phyloP scores from a whole-genome alignment of 1,140 invertebrate species.

The Ectropis grisescens region DNA sequence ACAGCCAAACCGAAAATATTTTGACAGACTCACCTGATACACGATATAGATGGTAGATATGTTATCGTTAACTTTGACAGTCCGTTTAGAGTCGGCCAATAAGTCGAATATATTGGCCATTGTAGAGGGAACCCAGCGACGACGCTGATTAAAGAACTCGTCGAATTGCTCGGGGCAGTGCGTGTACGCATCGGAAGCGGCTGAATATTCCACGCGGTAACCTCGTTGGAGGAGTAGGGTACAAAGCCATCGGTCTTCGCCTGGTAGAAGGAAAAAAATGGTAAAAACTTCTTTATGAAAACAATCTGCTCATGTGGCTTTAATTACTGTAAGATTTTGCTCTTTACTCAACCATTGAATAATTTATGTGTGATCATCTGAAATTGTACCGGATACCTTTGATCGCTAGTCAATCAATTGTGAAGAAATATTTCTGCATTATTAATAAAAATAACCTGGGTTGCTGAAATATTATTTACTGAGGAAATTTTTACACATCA shows the following conservation, averaged over 20 bases:
- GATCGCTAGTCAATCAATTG: no score
- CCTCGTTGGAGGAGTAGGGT: slow-evolving; percentile 94
- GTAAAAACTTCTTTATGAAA: no score
- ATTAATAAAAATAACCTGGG: no score
- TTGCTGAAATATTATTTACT: no score
- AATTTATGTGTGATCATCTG: no score
- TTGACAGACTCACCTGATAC: slow-evolving; percentile 93
- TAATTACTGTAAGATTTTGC: no score
- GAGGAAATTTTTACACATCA: no score
- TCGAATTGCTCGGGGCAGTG: slow-evolving; percentile 96
- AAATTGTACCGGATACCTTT: no score
- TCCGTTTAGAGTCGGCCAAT: slow-evolving; percentile 88
- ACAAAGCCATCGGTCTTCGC: slow-evolving; percentile 96
- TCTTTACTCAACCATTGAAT: no score
- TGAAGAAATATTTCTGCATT: no score
- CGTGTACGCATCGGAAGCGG: slow-evolving; percentile 97
- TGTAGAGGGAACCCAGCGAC: slow-evolving; percentile 96
- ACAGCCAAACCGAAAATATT: no score
- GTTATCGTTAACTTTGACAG: slow-evolving; percentile 95
- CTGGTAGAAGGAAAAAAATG: slow-evolving; percentile 73
- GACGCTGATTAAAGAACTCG: slow-evolving; percentile 96
- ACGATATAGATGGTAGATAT: slow-evolving; percentile 95
- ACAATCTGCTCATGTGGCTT: no score
- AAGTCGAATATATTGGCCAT: slow-evolving; percentile 97
- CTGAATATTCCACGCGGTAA: slow-evolving; percentile 97